Percentiles rank a stretch among this genome's conserved stretches.
These are phyloP conservation scores for Candidula unifasciata DNA, from an alignment of 2,888 invertebrate species.

Conservation along the genomic window DNA sequence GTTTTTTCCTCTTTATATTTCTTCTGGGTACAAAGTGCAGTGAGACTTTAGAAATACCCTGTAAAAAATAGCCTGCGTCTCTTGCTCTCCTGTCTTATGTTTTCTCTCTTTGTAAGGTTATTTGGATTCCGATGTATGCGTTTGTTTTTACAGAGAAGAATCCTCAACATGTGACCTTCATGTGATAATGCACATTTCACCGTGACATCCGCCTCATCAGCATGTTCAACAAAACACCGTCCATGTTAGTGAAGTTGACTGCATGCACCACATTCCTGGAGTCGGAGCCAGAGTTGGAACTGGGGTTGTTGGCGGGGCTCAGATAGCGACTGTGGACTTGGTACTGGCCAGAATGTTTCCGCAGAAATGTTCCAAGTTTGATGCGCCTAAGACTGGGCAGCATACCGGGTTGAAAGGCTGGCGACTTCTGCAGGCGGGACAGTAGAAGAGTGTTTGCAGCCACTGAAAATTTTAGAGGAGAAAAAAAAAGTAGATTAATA, in stretches of 20 bases:
- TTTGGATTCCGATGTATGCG: no score
- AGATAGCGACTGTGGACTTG: background rate
- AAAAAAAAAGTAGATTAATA: background rate
- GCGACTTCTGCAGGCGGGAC: background rate
- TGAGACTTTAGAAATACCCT: no score
- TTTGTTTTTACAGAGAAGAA: no score
- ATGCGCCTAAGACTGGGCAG: background rate
- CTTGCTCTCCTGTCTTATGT: no score
- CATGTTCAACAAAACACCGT: constrained; percentile 19
- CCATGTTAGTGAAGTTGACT: constrained; percentile 36
- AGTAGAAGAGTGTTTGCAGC: background rate
- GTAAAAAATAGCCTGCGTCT: no score
- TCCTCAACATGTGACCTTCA: no score
- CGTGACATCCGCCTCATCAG: constrained; percentile 10
- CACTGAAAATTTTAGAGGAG: background rate
- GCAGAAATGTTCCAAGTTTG: constrained; percentile 6
- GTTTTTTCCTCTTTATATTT: no score
- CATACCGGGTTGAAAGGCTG: background rate
- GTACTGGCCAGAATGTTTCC: background rate
- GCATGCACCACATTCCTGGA: background rate
- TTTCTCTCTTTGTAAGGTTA: no score
- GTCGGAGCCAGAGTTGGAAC: background rate
- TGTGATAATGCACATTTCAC: background rate
- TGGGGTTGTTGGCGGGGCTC: background rate
- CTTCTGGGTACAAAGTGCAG: no score